Evolutionary conservation across 2,888 invertebrate species (phyloP).

Genomic region (Patella depressa): DNA sequence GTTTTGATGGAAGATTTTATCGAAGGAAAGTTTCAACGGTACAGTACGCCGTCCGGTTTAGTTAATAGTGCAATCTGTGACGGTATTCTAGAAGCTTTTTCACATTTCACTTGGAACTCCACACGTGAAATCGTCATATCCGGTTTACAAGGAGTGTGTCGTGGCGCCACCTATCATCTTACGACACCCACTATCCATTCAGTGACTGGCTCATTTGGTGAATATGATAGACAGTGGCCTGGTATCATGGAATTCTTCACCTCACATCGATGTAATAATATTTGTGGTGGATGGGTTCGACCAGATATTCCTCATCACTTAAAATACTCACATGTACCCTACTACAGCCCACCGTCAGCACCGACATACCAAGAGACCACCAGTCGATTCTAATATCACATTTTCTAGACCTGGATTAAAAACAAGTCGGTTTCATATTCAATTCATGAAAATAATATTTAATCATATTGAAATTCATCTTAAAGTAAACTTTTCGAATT

Average conservation of each 20-base stretch:
- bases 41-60: slow-evolving; percentile 24
- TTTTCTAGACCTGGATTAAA: too few relatives aligned
- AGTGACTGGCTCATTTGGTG: slow-evolving; percentile 27
- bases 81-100: slow-evolving; percentile 37
- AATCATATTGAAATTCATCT: too few relatives aligned
- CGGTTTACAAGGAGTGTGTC: slow-evolving; percentile 35
- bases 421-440: too few relatives aligned
- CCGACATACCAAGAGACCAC: neutral
- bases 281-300: slow-evolving; percentile 32
- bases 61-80: slow-evolving; percentile 16
- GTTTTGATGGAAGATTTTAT: slow-evolving; percentile 37
- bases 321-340: neutral
- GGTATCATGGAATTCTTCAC: slow-evolving; percentile 38
- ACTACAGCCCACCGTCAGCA: neutral
- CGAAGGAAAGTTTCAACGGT: slow-evolving; percentile 29
- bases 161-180: slow-evolving; percentile 24
- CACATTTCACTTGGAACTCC: slow-evolving; percentile 40
- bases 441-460: too few relatives aligned
- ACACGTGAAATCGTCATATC: slow-evolving; percentile 34
- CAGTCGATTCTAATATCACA: neutral
- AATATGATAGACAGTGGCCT: slow-evolving; percentile 25
- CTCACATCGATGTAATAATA: slow-evolving; percentile 38
- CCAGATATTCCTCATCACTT: neutral
- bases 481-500: too few relatives aligned
- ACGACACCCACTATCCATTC: slow-evolving; percentile 41